A percentile compares a stretch with the other conserved stretches of the same genome.
These are phyloP conservation scores for Turritopsis rubra DNA, from an alignment of 30 jellyfish, hydroid and myxozoan species.

Conservation along the genomic window DNA sequence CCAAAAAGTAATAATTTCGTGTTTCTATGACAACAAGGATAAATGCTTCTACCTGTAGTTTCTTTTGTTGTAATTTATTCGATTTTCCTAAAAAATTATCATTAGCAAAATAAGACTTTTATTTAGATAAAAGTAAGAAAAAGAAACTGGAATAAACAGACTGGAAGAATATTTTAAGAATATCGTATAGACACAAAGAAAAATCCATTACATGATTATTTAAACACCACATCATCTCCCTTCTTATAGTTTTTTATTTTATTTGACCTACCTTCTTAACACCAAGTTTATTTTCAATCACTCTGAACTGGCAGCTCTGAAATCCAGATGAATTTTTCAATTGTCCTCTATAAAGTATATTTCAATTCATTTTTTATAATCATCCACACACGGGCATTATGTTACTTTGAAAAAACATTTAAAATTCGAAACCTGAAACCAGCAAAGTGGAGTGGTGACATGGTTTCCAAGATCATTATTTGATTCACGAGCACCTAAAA, in stretches of 20 bases:
- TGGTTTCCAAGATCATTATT: constrained; percentile 77
- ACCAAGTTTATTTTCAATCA: constrained; percentile 77
- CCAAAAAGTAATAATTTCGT: no score
- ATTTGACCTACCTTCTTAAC: constrained; percentile 48
- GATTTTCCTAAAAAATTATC: constrained; percentile 37
- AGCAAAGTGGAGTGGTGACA: constrained; percentile 87
- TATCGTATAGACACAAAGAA: no score
- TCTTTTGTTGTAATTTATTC: constrained; percentile 44
- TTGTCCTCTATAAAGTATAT: constrained; percentile 35
- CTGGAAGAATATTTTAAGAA: no score
- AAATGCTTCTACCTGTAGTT: constrained; percentile 49
- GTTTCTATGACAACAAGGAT: no score
- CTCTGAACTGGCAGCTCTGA: constrained; percentile 80
- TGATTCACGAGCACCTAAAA: constrained; percentile 74
- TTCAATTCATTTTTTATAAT: no score
- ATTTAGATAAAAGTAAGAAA: no score
- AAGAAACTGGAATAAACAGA: no score
- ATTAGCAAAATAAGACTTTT: background rate
- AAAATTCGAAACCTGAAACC: constrained; percentile 56
- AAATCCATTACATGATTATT: no score
- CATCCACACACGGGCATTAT: no score
- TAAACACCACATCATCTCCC: no score
- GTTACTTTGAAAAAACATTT: background rate
- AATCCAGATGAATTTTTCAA: constrained; percentile 78
- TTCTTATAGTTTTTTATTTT: background rate